A percentile compares a stretch with the other conserved stretches of the same genome.
phyloP scores from a whole-genome alignment of 1,140 invertebrate genomes.

The Tyrophagus putrescentiae region DNA sequence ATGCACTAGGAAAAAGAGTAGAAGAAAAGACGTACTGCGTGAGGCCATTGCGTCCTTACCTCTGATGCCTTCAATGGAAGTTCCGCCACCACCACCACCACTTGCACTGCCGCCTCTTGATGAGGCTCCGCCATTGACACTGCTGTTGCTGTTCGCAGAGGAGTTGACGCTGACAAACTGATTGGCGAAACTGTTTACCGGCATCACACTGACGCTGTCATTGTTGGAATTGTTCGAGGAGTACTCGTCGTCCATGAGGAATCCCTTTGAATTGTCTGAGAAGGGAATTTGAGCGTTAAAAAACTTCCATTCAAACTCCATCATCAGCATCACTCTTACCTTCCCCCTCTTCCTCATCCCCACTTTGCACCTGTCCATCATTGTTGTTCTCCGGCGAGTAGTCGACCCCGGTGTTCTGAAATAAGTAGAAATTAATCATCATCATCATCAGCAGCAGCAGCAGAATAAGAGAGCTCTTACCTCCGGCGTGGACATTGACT shows the following conservation, averaged over 20 bases:
- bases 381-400: slow-evolving; percentile 16
- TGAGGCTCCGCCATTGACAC: neutral
- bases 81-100: neutral
- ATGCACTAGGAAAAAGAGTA: neutral
- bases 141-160: slow-evolving; percentile 9
- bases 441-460: neutral
- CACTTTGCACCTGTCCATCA: neutral
- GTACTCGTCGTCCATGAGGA: slow-evolving; percentile 12
- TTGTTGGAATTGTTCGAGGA: slow-evolving; percentile 16
- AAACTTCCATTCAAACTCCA: neutral
- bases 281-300: neutral
- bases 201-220: neutral
- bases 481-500: slow-evolving; percentile 24
- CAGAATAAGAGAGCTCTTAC: neutral
- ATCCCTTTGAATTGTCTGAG: neutral
- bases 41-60: neutral
- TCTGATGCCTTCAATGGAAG: slow-evolving; percentile 7
- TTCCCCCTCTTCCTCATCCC: slow-evolving; percentile 12
- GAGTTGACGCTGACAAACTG: neutral
- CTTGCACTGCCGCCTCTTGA: neutral
- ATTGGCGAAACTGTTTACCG: slow-evolving; percentile 8
- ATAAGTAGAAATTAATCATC: neutral
- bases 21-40: neutral
- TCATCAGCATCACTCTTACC: neutral
- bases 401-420: slow-evolving; percentile 15